phyloP scores from a whole-genome alignment of 2,113 vertebrate species.

The Oncorhynchus gorbuscha region DNA sequence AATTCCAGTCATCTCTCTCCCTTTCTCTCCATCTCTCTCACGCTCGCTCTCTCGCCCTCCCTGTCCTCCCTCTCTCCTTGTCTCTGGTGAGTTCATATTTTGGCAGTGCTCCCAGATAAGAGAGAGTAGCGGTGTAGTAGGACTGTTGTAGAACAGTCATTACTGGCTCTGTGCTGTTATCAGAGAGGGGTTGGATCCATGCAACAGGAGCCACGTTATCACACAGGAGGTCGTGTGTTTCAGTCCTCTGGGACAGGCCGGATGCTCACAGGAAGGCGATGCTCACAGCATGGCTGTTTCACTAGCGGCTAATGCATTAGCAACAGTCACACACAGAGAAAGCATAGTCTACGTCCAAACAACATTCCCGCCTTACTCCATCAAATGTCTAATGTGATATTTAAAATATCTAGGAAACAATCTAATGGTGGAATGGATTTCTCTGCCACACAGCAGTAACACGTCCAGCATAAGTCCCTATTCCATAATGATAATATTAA shows the following conservation, averaged over 20 bases:
- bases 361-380: too few relatives aligned
- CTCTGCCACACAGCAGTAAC: too few relatives aligned
- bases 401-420: too few relatives aligned
- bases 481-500: too few relatives aligned
- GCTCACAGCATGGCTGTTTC: background rate
- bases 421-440: too few relatives aligned
- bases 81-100: constrained; percentile 59
- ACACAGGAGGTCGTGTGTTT: constrained; percentile 26
- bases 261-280: background rate
- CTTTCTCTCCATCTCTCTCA: constrained; percentile 28
- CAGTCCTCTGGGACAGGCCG: constrained; percentile 17
- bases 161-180: constrained; percentile 59
- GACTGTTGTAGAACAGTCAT: constrained; percentile 67
- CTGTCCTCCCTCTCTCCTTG: constrained; percentile 26
- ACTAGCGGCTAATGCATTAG: constrained; percentile 6
- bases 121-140: constrained; percentile 23
- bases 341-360: too few relatives aligned
- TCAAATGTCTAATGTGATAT: too few relatives aligned
- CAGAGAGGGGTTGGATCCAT: constrained; percentile 57
- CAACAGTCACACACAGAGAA: constrained; percentile 16
- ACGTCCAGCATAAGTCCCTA: too few relatives aligned
- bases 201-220: constrained; percentile 44
- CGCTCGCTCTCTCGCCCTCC: constrained; percentile 15
- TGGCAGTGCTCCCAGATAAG: constrained; percentile 71
- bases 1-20: constrained; percentile 38